These are phyloP conservation scores for Meandrusa payeni DNA, from an alignment of 2,888 invertebrate genomes.

Conservation along the genomic window DNA sequence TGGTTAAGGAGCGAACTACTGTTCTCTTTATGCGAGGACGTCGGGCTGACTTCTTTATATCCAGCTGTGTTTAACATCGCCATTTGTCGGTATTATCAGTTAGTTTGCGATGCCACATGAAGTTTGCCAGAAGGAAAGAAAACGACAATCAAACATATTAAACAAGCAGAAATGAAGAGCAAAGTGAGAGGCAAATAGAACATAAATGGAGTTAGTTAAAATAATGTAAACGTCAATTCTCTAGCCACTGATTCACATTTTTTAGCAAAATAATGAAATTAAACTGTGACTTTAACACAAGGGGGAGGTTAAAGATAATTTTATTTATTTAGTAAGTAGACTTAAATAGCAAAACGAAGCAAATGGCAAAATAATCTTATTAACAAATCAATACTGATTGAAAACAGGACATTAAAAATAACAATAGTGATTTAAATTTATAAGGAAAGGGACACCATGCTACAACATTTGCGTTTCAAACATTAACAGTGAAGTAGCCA, in stretches of 20 bases:
- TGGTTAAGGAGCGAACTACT: conserved; percentile 86
- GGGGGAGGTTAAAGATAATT: neutral
- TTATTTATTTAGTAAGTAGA: neutral
- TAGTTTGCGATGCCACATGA: conserved; percentile 73
- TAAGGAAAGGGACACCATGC: conserved; percentile 41
- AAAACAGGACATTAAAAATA: conserved; percentile 18
- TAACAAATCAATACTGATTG: neutral
- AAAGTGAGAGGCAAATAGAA: conserved; percentile 22
- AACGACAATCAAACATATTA: conserved; percentile 69
- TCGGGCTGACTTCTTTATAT: conserved; percentile 78
- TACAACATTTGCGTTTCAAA: conserved; percentile 57
- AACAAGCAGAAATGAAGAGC: conserved; percentile 62
- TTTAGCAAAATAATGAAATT: too few relatives aligned
- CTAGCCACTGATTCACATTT: neutral
- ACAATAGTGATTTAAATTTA: neutral
- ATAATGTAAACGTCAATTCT: neutral
- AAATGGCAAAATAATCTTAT: conserved; percentile 1
- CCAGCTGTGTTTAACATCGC: conserved; percentile 65
- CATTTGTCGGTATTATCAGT: conserved; percentile 65
- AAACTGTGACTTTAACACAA: too few relatives aligned
- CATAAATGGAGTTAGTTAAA: conserved; percentile 5
- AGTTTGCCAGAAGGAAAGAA: conserved; percentile 79
- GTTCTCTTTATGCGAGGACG: conserved; percentile 82
- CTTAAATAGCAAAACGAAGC: neutral
- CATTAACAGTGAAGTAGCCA: conserved; percentile 61